These are phyloP conservation scores for Sturmia bella DNA, from an alignment of 2,888 invertebrate genomes.

Conservation along the genomic window DNA sequence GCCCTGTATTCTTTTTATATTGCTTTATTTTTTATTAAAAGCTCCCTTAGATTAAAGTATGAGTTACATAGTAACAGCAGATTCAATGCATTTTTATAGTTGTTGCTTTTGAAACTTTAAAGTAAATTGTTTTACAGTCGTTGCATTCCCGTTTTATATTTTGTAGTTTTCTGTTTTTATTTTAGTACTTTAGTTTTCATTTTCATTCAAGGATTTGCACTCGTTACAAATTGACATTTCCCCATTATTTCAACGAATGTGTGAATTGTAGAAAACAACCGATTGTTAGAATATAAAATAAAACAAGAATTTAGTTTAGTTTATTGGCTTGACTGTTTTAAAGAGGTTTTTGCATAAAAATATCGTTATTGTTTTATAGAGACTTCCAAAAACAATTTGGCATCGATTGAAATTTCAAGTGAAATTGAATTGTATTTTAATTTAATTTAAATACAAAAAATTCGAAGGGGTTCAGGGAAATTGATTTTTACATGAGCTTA, in stretches of 20 bases:
- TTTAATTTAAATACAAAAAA: neutral
- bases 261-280: constrained; percentile 50
- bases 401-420: neutral
- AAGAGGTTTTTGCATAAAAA: constrained; percentile 22
- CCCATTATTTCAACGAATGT: constrained; percentile 42
- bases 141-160: neutral
- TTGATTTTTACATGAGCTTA: neutral
- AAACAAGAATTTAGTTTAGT: neutral
- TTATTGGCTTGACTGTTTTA: constrained; percentile 35
- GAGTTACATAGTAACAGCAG: neutral
- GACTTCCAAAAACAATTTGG: neutral
- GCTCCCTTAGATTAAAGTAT: no score
- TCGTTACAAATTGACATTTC: constrained; percentile 53
- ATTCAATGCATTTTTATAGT: neutral
- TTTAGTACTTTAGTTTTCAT: neutral
- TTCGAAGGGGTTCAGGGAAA: no score
- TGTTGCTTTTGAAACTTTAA: neutral
- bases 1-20: no score
- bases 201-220: constrained; percentile 48
- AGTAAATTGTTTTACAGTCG: neutral
- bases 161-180: neutral
- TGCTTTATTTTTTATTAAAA: no score
- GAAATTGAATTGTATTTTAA: neutral
- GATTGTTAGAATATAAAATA: constrained; percentile 6
- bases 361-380: constrained; percentile 1